Evolutionary conservation across 2,888 invertebrate species (phyloP).

Genomic region (Epiblema foenella): DNA sequence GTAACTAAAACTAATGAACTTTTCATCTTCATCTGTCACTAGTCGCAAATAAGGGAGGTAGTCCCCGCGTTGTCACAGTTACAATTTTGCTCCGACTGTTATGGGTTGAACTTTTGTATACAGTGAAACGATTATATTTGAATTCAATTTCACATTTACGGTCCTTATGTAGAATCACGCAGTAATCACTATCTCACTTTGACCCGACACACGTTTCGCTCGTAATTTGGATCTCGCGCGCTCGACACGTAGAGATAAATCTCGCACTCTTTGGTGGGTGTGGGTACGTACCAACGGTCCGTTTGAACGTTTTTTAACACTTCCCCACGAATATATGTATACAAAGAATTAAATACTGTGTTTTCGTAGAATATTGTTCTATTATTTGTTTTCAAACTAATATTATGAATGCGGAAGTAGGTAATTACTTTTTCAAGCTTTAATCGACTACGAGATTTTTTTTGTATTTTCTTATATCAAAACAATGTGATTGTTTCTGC

Average conservation of each 20-base stretch:
- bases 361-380: neutral
- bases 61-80: too few species aligned
- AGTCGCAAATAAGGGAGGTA: too few species aligned
- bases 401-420: neutral
- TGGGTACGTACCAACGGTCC: constrained; percentile 23
- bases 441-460: too few species aligned
- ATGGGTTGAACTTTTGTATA: too few species aligned
- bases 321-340: neutral
- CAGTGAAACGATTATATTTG: neutral
- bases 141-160: neutral
- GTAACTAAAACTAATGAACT: too few species aligned
- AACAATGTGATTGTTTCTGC: neutral
- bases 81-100: too few species aligned
- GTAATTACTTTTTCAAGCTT: too few species aligned
- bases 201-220: constrained; percentile 9
- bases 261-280: constrained; percentile 16
- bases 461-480: neutral
- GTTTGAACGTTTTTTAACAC: constrained; percentile 22
- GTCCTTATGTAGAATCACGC: neutral
- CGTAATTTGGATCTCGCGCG: constrained; percentile 22
- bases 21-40: too few species aligned
- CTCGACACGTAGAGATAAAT: constrained; percentile 29
- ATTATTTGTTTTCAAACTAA: neutral
- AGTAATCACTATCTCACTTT: neutral
- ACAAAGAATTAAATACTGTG: neutral